Evolutionary conservation across 2,113 vertebrate species (phyloP).

Genomic region (Bambusicola thoracicus): DNA sequence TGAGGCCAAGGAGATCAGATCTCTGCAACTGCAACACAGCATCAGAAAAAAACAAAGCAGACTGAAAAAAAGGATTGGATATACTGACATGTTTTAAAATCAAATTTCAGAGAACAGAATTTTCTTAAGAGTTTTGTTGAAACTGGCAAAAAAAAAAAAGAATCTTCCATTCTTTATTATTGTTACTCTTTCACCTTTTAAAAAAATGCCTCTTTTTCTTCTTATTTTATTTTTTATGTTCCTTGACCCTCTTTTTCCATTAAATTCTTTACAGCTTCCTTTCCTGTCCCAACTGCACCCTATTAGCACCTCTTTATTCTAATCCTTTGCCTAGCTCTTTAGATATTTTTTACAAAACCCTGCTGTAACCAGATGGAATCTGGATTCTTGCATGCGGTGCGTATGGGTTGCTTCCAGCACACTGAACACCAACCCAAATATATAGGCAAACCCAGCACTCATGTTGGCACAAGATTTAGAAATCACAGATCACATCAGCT

Average conservation of each 20-base stretch:
- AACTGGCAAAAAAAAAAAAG: slow-evolving; percentile 60
- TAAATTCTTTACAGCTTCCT: slow-evolving; percentile 70
- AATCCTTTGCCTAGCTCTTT: slow-evolving; percentile 63
- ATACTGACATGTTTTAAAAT: slow-evolving; percentile 50
- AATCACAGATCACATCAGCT: slow-evolving; percentile 72
- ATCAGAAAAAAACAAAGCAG: slow-evolving; percentile 40
- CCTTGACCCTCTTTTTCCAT: slow-evolving; percentile 70
- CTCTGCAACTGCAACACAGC: slow-evolving; percentile 32
- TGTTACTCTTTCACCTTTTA: slow-evolving; percentile 74
- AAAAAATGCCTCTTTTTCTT: slow-evolving; percentile 60
- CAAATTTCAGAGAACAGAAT: slow-evolving; percentile 52
- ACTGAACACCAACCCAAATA: slow-evolving; percentile 61
- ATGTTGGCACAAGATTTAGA: slow-evolving; percentile 58
- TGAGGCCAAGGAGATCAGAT: slow-evolving; percentile 27
- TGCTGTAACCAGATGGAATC: slow-evolving; percentile 65
- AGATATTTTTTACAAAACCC: slow-evolving; percentile 64
- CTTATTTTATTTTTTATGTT: slow-evolving; percentile 69
- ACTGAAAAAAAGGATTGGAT: background rate
- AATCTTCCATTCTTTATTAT: slow-evolving; percentile 68
- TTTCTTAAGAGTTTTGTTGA: slow-evolving; percentile 62
- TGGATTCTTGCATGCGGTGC: slow-evolving; percentile 48
- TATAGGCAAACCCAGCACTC: slow-evolving; percentile 28
- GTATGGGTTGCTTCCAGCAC: slow-evolving; percentile 55
- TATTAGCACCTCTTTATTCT: slow-evolving; percentile 79
- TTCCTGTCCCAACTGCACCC: slow-evolving; percentile 70